Conservation (phyloP, 30 jellyfish, hydroid and myxozoan species). For the Sanderia malayensis region DNA sequence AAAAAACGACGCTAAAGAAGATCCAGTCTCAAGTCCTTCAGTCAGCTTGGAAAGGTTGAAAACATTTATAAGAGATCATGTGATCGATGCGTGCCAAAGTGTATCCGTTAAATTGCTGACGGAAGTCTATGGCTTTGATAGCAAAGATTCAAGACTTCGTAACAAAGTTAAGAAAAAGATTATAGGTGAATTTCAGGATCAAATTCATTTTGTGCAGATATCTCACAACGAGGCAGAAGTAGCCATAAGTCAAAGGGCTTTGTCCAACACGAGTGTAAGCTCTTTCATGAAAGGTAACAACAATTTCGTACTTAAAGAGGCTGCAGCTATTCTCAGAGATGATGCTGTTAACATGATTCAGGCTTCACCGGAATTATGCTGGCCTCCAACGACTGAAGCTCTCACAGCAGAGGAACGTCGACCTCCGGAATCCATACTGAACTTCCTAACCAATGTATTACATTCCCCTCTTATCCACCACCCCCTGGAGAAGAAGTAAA, state of each 20-base stretch:
- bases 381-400: constrained; percentile 21
- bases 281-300: constrained; percentile 7
- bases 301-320: constrained; percentile 5
- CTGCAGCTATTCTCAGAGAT: constrained; percentile 17
- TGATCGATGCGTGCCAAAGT: constrained; percentile 6
- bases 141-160: constrained; percentile 10
- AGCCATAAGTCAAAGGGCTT: constrained; percentile 15
- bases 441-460: constrained; percentile 12
- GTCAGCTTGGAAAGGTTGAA: constrained; percentile 13
- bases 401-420: constrained; percentile 23
- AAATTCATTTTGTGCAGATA: background rate
- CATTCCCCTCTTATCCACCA: constrained; percentile 11
- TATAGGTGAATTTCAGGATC: constrained; percentile 4
- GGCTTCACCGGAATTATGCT: constrained; percentile 18
- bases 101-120: constrained; percentile 9
- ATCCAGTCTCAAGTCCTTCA: constrained; percentile 15
- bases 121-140: constrained; percentile 12
- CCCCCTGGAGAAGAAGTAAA: constrained; percentile 19
- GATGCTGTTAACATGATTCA: constrained; percentile 15
- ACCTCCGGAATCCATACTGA: constrained; percentile 6
- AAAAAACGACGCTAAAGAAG: constrained; percentile 1
- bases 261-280: constrained; percentile 14
- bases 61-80: constrained; percentile 6
- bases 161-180: constrained; percentile 3
- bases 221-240: constrained; percentile 5